Evolutionary conservation across 2,888 invertebrate genomes (phyloP).

Genomic region (Dolomedes plantarius): DNA sequence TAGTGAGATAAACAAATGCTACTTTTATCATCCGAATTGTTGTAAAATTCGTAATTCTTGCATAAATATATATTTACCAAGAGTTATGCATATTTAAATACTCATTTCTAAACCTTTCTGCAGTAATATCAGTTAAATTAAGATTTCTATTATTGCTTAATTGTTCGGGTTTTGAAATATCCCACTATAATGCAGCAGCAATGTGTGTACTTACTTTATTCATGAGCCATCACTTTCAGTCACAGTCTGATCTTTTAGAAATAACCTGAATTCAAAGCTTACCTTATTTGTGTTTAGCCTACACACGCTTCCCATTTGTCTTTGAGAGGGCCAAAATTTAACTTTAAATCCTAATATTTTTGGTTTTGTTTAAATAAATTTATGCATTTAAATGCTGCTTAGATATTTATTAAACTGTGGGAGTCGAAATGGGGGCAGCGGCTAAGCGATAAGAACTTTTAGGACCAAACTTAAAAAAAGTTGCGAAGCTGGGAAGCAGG

Average conservation of each 20-base stretch:
- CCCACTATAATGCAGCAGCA: neutral
- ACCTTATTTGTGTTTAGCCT: neutral
- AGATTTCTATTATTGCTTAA: no score
- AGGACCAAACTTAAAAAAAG: constrained; percentile 40
- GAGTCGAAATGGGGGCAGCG: constrained; percentile 6
- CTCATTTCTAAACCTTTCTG: no score
- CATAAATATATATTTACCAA: no score
- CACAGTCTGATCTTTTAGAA: neutral
- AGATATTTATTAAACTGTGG: constrained; percentile 31
- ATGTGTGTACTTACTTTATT: neutral
- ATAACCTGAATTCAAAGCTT: neutral
- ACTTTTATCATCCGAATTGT: no score
- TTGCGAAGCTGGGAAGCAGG: constrained; percentile 33
- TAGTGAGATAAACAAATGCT: neutral
- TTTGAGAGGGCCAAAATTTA: neutral
- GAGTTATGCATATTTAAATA: no score
- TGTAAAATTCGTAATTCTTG: no score
- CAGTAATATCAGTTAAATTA: no score
- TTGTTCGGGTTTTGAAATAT: neutral
- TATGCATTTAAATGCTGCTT: no score
- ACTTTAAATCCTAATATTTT: neutral
- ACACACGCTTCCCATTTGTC: neutral
- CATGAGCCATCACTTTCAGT: neutral
- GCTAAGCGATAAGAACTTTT: neutral
- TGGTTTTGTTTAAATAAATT: neutral